phyloP scores from a whole-genome alignment of 2,113 vertebrate species.

The Blennius ocellaris region DNA sequence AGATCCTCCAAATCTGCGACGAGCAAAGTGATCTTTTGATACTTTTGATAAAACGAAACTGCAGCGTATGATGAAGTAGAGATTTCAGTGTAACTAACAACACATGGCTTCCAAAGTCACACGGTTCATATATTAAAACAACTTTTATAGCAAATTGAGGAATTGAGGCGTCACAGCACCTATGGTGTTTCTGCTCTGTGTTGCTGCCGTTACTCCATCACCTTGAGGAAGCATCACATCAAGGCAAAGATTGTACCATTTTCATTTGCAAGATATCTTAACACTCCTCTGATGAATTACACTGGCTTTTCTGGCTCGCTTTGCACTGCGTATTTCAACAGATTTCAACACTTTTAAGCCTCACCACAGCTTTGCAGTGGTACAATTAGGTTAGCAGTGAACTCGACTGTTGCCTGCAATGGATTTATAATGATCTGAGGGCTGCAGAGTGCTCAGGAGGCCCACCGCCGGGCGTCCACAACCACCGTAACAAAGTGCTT shows the following conservation, averaged over 20 bases:
- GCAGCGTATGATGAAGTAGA: constrained; percentile 2
- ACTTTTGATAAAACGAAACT: neutral
- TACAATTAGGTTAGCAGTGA: constrained; percentile 51
- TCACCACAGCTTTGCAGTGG: constrained; percentile 24
- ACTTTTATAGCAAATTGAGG: neutral
- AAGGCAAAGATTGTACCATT: constrained; percentile 18
- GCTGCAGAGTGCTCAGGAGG: constrained; percentile 35
- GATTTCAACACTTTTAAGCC: constrained; percentile 54
- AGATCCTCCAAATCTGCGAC: no score
- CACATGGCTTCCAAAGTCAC: constrained; percentile 4
- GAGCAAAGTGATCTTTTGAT: no score
- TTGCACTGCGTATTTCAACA: constrained; percentile 46
- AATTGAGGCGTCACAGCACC: neutral
- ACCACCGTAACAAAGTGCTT: constrained; percentile 45
- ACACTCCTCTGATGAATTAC: constrained; percentile 33
- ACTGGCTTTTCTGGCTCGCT: constrained; percentile 22
- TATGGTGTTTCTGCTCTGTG: neutral
- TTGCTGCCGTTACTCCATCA: neutral
- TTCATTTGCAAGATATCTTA: constrained; percentile 30
- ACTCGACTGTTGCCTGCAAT: constrained; percentile 35
- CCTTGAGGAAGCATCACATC: constrained; percentile 17
- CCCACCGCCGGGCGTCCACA: constrained; percentile 23
- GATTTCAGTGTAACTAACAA: constrained; percentile 4
- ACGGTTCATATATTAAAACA: constrained; percentile 9
- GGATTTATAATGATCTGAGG: constrained; percentile 56